Evolutionary conservation across 2,113 vertebrate genomes (phyloP).

Genomic region (Hepsetus odoe): DNA sequence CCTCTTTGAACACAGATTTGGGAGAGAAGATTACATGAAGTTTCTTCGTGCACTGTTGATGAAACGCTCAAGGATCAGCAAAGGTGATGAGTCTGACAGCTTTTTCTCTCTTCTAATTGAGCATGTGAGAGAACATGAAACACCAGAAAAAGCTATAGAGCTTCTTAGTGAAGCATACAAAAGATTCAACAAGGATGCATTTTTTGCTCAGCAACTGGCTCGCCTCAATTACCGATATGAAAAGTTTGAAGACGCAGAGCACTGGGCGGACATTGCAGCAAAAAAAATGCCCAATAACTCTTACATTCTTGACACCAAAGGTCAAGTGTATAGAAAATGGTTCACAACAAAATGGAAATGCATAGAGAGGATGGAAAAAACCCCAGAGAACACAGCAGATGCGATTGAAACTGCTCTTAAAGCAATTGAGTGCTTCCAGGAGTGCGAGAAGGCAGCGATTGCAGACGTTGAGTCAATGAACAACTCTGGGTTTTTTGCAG

Average conservation of each 20-base stretch:
- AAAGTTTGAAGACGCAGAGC: constrained; percentile 75
- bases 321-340: constrained; percentile 81
- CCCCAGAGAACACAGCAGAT: constrained; percentile 50
- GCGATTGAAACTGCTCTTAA: constrained; percentile 75
- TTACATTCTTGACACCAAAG: constrained; percentile 83
- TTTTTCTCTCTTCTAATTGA: constrained; percentile 82
- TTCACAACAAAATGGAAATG: constrained; percentile 71
- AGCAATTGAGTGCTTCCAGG: constrained; percentile 80
- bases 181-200: constrained; percentile 73
- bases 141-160: constrained; percentile 71
- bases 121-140: constrained; percentile 68
- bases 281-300: constrained; percentile 73
- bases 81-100: constrained; percentile 75
- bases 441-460: constrained; percentile 71
- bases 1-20: constrained; percentile 81
- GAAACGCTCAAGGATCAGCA: constrained; percentile 74
- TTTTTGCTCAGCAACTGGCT: constrained; percentile 83
- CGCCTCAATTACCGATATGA: constrained; percentile 78
- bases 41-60: constrained; percentile 80
- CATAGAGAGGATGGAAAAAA: constrained; percentile 55
- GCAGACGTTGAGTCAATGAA: constrained; percentile 71
- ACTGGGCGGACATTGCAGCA: constrained; percentile 77
- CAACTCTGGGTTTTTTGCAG: constrained; percentile 72
- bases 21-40: constrained; percentile 69
- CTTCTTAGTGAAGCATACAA: constrained; percentile 73